Evolutionary conservation across 2,888 invertebrate species (phyloP), one percentile per base, ranked within the genome.

Genomic region (Lydus trimaculatus): DNA sequence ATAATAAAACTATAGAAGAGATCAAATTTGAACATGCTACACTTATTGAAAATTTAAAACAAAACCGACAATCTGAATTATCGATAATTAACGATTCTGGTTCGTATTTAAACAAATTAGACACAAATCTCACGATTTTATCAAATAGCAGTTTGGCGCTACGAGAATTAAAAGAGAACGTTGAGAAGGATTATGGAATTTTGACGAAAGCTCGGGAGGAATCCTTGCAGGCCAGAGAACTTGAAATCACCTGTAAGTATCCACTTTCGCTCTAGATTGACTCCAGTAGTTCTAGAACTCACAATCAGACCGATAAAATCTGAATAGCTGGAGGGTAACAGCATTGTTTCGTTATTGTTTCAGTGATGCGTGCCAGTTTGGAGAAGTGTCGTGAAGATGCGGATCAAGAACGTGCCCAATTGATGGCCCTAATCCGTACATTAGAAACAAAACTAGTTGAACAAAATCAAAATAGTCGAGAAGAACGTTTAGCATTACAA

Each of bases 21-120:
- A 83, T 87, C 5, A 88, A 89, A 80, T 76, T 77, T 25, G 85
- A 86, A 70, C 88, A 90, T 81, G 81, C 86, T 69, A 87, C 86
- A 0, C 84, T 90, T 31, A 86, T 90, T 81, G 89, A 89, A 64
- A 89, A 89, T 81, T 85, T 90, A 1, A 89, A 89, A 79, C 87
- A 87, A 72, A 86, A 88, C 39, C 87, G 88, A 39, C 86, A 86
- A 74, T 86, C 87, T 69, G 90, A 90, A 76, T 85, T 86, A 67
- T 78, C 83, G 0, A 76, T 89, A 0, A 85, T 89, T 48, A 84
- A 86, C 74, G 88, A 88, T 74, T 86, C 89, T 0, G 84, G 83
- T 7, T 83, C 84, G 3, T 88, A 89, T 74, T 86, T 88, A 0
- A 82, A 86, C 61, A 88, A 88, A 78, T 80, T 90, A 25, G 86